These are phyloP conservation scores for Lycopodina hypogea DNA, from an alignment of 37 sponge, comb jelly and placozoan species.

Conservation along the genomic window DNA sequence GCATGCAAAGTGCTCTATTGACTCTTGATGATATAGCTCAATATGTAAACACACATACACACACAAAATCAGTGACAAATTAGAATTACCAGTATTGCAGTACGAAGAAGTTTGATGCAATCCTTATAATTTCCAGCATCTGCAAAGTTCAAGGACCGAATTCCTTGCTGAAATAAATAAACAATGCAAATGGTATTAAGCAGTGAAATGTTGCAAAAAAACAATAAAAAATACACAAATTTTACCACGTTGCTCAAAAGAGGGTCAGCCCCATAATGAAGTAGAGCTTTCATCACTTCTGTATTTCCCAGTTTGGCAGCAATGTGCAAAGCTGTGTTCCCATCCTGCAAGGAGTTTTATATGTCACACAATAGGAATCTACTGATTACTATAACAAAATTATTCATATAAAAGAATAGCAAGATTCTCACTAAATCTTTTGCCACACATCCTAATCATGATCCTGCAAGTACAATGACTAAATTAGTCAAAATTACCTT, in stretches of 20 bases:
- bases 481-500: too few species aligned
- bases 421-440: too few species aligned
- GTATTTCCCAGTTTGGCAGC: constrained; percentile 74
- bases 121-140: constrained; percentile 28
- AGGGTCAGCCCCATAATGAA: constrained; percentile 59
- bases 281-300: constrained; percentile 41
- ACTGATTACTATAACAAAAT: not conserved
- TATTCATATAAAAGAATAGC: too few species aligned
- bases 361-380: not conserved
- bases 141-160: constrained; percentile 45
- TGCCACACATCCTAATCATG: too few species aligned
- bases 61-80: too few species aligned
- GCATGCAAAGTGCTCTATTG: too few species aligned
- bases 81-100: constrained; percentile 17
- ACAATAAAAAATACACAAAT: not conserved
- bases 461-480: too few species aligned
- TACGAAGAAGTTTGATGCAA: constrained; percentile 27
- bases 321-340: constrained; percentile 76
- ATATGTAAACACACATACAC: too few species aligned
- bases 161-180: constrained; percentile 27
- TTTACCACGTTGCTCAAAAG: constrained; percentile 57
- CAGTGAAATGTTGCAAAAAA: not conserved
- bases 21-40: too few species aligned
- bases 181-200: not conserved
- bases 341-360: constrained; percentile 38